Percentiles rank a stretch among this genome's conserved stretches.
Conservation (phyloP, 2,888 invertebrate genomes). For the Macroteleia sp. region DNA sequence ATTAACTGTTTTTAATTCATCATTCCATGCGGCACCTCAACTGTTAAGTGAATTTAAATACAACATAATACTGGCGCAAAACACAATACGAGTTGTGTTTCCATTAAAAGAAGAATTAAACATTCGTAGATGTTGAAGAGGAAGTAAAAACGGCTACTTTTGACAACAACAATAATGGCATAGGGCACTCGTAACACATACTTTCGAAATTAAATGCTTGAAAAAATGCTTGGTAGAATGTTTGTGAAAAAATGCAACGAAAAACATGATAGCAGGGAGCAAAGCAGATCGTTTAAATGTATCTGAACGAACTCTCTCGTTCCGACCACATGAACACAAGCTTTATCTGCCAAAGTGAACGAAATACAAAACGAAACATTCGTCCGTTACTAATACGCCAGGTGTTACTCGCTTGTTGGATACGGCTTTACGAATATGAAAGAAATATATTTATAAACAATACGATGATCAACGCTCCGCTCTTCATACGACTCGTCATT, state of each 20-base stretch:
- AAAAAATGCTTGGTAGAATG: constrained; percentile 49
- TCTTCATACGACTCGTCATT: constrained; percentile 26
- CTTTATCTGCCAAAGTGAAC: constrained; percentile 68
- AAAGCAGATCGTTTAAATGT: constrained; percentile 69
- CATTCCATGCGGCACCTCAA: too few species aligned
- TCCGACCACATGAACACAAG: constrained; percentile 67
- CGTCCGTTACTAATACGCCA: constrained; percentile 71
- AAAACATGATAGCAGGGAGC: constrained; percentile 59
- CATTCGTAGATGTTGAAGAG: constrained; percentile 12
- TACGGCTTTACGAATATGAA: constrained; percentile 47
- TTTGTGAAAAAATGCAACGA: constrained; percentile 65
- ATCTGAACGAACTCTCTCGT: constrained; percentile 70
- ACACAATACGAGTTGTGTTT: too few species aligned
- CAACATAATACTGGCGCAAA: too few species aligned
- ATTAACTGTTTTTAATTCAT: too few species aligned
- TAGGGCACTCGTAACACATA: constrained; percentile 36
- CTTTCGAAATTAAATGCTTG: constrained; percentile 56
- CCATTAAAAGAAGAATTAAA: constrained; percentile 31
- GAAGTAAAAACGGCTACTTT: constrained; percentile 43
- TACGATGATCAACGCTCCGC: constrained; percentile 26
- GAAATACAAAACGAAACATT: constrained; percentile 68
- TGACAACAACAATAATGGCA: constrained; percentile 26
- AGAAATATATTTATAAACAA: constrained; percentile 59
- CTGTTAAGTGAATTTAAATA: too few species aligned
- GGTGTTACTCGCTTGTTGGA: constrained; percentile 58